Base-by-base conservation (phyloP, 2,888 invertebrate genomes). In the Tetranychus truncatus region DNA sequence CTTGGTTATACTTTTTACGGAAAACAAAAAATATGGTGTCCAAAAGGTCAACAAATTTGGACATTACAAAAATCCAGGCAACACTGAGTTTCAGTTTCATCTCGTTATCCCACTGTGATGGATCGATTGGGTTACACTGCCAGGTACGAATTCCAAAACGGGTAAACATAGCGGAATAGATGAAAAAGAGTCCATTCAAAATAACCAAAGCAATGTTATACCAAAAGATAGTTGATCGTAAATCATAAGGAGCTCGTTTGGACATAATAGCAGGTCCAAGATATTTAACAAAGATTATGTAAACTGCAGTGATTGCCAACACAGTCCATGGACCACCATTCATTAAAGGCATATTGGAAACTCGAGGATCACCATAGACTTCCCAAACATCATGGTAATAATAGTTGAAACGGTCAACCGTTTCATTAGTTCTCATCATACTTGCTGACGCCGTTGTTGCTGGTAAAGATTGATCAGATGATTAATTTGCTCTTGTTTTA, bases 21-120 rank as follows among this genome's bases (percentile, higher is more conserved):
- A 78, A 75, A 3, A 78, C 74, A 45, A 78, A 78, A 72, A 78
- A 74, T 20, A 77, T 65, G 11, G 78, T 78, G 73, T 77, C 78
- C 21, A 78, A 71, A 46, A 78, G 75, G 75, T 78, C 78, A 18
- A 75, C 72, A 67, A 77, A 66, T 75, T 78, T 78, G 71, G 74
- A 73, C 69, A 75, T 45, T 71, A 77, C 72, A 74, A 74, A 77
- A 55, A 73, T 71, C 72, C 71, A 76, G 45, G 69, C 74, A 55
- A 75, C 72, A 21, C 34, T 20, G 67, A 75, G 72, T 8, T 72
- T 72, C 11, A 73, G 24, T 66, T 45, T 45, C 73, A 45, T 20
- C 66, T 75, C 45, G 21, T 55, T 21, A 20, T 75, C 72, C 45
- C 24, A 45, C 9, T 45, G 20, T 18, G 21, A 34, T 18, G 73